Base-by-base conservation (phyloP, 2,888 invertebrate species). In the Gisinianus flammeolus region DNA sequence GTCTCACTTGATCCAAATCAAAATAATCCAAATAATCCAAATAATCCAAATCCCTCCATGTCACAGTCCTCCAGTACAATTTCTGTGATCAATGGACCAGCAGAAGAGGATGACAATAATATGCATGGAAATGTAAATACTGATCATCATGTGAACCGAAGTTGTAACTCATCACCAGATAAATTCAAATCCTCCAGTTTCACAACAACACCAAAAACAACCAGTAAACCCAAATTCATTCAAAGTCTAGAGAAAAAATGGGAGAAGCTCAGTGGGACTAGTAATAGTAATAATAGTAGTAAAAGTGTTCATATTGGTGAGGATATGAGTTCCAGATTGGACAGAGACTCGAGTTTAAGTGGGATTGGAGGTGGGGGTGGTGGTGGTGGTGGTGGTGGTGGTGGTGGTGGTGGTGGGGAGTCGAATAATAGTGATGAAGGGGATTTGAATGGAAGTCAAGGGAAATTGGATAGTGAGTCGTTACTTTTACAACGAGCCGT, bases 241-340 rank as follows among this genome's bases (percentile, higher is more conserved):
- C 93, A 93, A 85, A 91, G 91, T 0, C 90, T 94, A 84, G 93
- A 94, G 66, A 93, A 93, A 85, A 87, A 86, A 86, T 83, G 87
- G 87, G 93, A 93, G 87, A 93, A 92, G 86, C 89, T 93, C 54
- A 66, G 44, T n/a, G 28, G 35, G 0, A 64, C 73, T 6, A 67
- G 44, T 68, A 26, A 22, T 12, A 62, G 62, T 62, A 12, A 26
- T 26, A 26, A 62, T 16, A 26, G 2, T 26, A 62, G 1, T 26
- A 26, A 62, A 62, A 28, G n/a, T 5, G 54, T 28, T 24, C 4
- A 28, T 24, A 12, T 6, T 12, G 26, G 8, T 58, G 22, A 24
- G 8, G 22, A 24, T 24, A 19, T 58, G 8, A 6, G n/a, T 16
- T n/a, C 1, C 22, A 8, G 1, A 58, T 56, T n/a, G 8, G 8